Evolutionary conservation across 2,888 invertebrate genomes (phyloP), one percentile per base, ranked within the genome.

Genomic region (Dusona sp.): DNA sequence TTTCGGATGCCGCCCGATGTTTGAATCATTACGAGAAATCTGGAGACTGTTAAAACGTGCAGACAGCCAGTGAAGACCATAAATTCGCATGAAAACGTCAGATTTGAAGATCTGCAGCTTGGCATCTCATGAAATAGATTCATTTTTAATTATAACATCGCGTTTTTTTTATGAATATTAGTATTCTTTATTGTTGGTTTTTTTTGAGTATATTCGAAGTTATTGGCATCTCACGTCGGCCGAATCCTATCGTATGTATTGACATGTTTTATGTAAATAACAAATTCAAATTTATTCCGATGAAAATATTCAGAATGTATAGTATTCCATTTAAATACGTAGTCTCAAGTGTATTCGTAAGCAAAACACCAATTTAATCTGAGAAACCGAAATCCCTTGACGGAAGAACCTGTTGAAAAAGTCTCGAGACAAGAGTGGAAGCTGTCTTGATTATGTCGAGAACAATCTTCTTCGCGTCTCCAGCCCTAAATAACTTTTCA

Each of bases 401-500:
- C 45, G 36, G 22, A 36, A 54, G 29, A 65, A 48, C 33, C 33
- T 45, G 42, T 57, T 77, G 65, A 78, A 68, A 38, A 67, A 64
- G 38, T 77, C 29, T 73, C 57, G 42, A 54, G 67, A 70, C 33
- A 42, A 36, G 16, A 72, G 16, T 54, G 13, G 42, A 45, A 61
- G 61, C 36, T 22, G 73, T 36, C 74, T 84, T 74, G 67, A 79
- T 83, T 79, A 65, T 54, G 70, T 57, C 29, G 48, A 45, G 54
- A 81, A 73, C 29, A 48, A 57, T 51, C 48, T 70, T 61, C 68
- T 61, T 33, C 75, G 75, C 65, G 19, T 86, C 85, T 82, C 84
- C 84, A 80, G 68, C 57, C 68, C 61, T n/a, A 84, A 84, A 88
- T 88, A 88, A 88, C 79, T 83, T 85, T 86, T 87, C 79, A 72